Conservation (phyloP, 2,888 invertebrate genomes). For the Dicyrtomina minuta region DNA sequence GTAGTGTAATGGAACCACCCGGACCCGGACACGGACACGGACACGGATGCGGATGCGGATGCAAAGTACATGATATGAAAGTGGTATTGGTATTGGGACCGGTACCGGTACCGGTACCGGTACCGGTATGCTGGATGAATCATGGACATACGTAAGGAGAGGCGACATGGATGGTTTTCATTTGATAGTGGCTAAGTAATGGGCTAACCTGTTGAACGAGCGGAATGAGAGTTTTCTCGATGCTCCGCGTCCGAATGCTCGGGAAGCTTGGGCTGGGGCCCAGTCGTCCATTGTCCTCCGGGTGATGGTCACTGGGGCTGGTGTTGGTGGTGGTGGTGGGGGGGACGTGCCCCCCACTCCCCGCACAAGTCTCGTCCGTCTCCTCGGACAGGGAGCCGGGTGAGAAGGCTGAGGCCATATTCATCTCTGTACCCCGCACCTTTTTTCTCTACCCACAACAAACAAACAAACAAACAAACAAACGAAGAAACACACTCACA, state of each 20-base stretch:
- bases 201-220: slow-evolving; percentile 86
- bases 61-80: too few relatives aligned
- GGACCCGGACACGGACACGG: too few relatives aligned
- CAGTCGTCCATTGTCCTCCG: too few relatives aligned
- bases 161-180: neutral
- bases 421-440: too few relatives aligned
- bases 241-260: slow-evolving; percentile 89
- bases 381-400: slow-evolving; percentile 43
- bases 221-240: slow-evolving; percentile 90
- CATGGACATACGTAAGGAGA: too few relatives aligned
- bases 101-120: too few relatives aligned
- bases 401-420: slow-evolving; percentile 45
- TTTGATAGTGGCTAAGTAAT: neutral
- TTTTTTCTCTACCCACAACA: neutral
- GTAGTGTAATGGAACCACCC: too few relatives aligned
- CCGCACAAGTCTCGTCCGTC: slow-evolving; percentile 22
- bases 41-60: too few relatives aligned
- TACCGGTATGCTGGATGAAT: too few relatives aligned
- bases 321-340: too few relatives aligned
- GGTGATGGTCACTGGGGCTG: neutral
- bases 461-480: neutral
- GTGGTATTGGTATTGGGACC: too few relatives aligned
- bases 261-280: slow-evolving; percentile 31
- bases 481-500: neutral
- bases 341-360: neutral